Evolutionary conservation across 2,888 invertebrate genomes (phyloP).

Genomic region (Microdon myrmicae): DNA sequence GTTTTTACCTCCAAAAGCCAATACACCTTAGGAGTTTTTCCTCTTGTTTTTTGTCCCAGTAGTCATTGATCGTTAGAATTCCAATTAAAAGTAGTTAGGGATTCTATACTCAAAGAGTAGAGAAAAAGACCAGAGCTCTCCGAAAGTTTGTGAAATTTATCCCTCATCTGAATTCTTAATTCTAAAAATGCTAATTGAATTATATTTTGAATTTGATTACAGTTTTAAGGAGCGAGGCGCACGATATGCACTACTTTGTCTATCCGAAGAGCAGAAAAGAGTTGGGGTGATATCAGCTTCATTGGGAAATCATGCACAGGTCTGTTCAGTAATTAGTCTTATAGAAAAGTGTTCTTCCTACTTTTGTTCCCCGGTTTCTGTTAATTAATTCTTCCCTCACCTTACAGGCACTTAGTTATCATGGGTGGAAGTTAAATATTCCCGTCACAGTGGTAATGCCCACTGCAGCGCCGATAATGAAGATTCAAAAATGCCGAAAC

Average conservation of each 20-base stretch:
- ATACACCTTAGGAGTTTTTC: too few species aligned
- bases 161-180: too few species aligned
- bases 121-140: too few species aligned
- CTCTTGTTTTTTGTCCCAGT: too few species aligned
- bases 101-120: too few species aligned
- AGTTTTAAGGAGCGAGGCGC: conserved; percentile 97
- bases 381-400: neutral
- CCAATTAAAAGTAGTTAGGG: too few species aligned
- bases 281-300: conserved; percentile 92
- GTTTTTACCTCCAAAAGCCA: too few species aligned
- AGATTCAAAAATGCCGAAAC: conserved; percentile 86
- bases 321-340: conserved; percentile 7
- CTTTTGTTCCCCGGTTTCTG: neutral
- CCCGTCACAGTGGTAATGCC: conserved; percentile 95
- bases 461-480: conserved; percentile 93
- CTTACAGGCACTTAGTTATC: conserved; percentile 74
- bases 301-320: conserved; percentile 91
- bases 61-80: too few species aligned
- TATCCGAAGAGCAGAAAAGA: conserved; percentile 76
- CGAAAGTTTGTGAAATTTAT: too few species aligned
- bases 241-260: conserved; percentile 81
- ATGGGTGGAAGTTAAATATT: conserved; percentile 76
- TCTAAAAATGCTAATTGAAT: too few species aligned
- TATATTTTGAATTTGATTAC: too few species aligned
- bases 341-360: neutral